These are phyloP conservation scores for Rutilus rutilus DNA, from an alignment of 2,113 vertebrate species.

Conservation along the genomic window DNA sequence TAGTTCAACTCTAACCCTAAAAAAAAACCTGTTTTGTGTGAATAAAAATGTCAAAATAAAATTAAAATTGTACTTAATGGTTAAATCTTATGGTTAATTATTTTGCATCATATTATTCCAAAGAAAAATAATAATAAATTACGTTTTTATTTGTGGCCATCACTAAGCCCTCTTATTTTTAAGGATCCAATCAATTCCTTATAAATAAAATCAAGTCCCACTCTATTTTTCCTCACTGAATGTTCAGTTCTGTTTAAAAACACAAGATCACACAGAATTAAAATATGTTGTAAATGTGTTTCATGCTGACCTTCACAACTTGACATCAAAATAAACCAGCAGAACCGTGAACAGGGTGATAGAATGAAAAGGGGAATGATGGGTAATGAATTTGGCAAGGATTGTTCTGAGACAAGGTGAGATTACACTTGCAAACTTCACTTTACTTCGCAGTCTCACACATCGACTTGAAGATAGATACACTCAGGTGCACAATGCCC, in stretches of 20 bases:
- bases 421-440: conserved; percentile 3
- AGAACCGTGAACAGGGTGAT: too few relatives aligned
- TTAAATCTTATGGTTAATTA: too few relatives aligned
- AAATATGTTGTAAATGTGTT: not conserved
- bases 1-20: not conserved
- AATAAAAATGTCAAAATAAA: not conserved
- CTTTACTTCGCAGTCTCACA: not conserved
- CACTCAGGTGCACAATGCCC: not conserved
- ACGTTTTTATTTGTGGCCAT: too few relatives aligned
- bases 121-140: too few relatives aligned
- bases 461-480: conserved; percentile 2
- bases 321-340: not conserved
- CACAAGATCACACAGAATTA: not conserved
- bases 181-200: not conserved
- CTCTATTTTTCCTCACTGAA: not conserved
- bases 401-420: not conserved
- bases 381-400: conserved; percentile 1
- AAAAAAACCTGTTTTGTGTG: not conserved
- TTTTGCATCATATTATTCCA: too few relatives aligned
- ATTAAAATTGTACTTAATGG: not conserved
- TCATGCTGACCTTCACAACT: not conserved
- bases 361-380: not conserved
- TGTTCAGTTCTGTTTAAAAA: not conserved
- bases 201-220: too few relatives aligned
- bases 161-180: not conserved